phyloP scores from a whole-genome alignment of 2,888 invertebrate genomes.

The Zelleria hepariella region DNA sequence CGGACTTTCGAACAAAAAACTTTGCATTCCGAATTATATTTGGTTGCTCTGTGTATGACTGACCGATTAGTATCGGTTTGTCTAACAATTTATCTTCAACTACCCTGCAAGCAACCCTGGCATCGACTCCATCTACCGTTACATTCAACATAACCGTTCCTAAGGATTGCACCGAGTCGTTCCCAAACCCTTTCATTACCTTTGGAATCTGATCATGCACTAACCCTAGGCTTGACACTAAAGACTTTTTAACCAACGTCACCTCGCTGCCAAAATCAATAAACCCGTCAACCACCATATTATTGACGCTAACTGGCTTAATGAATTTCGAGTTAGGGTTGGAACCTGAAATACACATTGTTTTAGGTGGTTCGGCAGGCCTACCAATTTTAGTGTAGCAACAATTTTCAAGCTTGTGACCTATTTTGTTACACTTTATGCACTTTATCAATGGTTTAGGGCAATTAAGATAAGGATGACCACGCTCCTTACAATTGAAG shows the following conservation, averaged over 20 bases:
- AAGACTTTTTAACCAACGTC: conserved; percentile 3
- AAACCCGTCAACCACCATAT: background rate
- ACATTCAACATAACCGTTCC: conserved; percentile 8
- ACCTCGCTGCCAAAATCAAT: conserved; percentile 9
- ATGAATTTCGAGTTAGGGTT: conserved; percentile 2
- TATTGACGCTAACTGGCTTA: conserved; percentile 1
- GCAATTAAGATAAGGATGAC: background rate
- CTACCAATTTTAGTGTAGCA: background rate
- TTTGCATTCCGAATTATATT: conserved; percentile 14
- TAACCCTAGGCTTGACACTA: background rate
- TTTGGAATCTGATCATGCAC: background rate
- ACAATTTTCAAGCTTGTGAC: background rate
- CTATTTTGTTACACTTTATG: background rate
- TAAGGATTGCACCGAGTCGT: conserved; percentile 10
- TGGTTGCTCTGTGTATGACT: conserved; percentile 16
- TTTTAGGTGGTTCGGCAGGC: background rate
- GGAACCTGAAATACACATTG: background rate
- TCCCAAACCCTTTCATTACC: conserved; percentile 11
- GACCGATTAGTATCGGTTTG: conserved; percentile 14
- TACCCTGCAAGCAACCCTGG: conserved; percentile 12
- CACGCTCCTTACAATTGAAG: conserved; percentile 1
- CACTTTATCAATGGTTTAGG: background rate
- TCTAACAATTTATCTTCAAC: conserved; percentile 15
- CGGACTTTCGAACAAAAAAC: no score
- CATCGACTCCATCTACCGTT: conserved; percentile 11